These are phyloP conservation scores for Potorous gilbertii DNA, from an alignment of 2,797 vertebrate species.

Conservation along the genomic window DNA sequence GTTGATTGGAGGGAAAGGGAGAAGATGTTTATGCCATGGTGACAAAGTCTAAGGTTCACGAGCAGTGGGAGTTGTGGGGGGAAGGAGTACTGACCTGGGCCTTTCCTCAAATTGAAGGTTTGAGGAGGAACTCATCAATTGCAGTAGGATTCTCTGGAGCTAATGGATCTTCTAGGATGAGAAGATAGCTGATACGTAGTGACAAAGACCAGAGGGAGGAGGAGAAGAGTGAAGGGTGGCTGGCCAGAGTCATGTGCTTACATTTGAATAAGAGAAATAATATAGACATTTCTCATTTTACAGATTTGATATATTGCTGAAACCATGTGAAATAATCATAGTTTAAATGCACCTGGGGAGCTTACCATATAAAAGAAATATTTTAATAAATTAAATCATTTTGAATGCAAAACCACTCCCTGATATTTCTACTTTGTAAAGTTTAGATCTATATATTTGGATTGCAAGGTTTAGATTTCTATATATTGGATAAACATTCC, in stretches of 20 bases:
- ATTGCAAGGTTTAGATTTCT: conserved; percentile 35
- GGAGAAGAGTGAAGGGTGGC: not conserved
- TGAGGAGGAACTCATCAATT: not conserved
- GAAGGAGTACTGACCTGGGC: not conserved
- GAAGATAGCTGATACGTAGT: not conserved
- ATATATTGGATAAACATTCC: not conserved
- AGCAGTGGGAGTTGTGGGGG: not conserved
- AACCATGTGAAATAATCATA: not conserved
- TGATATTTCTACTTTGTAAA: conserved; percentile 24
- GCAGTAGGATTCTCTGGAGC: not conserved
- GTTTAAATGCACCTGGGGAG: conserved; percentile 16
- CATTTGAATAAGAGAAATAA: not conserved
- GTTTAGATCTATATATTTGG: conserved; percentile 6
- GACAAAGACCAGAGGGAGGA: not conserved
- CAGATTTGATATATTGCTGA: conserved; percentile 22
- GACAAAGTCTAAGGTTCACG: not conserved
- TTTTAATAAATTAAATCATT: not conserved
- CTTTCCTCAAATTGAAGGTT: not conserved
- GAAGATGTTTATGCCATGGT: not conserved
- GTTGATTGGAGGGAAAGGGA: not conserved
- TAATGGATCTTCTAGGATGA: not conserved
- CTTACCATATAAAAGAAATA: conserved; percentile 51
- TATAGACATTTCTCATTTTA: conserved; percentile 41
- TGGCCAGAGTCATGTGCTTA: not conserved
- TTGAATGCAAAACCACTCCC: conserved; percentile 32